These are phyloP conservation scores for Limnephilus marmoratus DNA, from an alignment of 2,888 invertebrate species.

Conservation along the genomic window DNA sequence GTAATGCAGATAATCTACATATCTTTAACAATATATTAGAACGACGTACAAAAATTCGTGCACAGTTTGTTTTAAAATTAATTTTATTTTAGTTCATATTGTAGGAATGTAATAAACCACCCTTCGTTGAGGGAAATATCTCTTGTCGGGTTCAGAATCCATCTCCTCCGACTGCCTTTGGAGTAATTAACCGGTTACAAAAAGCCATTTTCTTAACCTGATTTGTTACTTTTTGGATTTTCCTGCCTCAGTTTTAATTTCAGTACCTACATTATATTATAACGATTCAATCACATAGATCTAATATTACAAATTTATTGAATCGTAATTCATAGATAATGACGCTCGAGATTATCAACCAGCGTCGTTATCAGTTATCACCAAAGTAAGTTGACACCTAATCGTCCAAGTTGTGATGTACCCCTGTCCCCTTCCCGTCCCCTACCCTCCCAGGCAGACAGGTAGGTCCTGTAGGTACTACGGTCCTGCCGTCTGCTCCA, in stretches of 20 bases:
- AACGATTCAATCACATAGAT: neutral
- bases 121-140: too few relatives aligned
- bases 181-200: too few relatives aligned
- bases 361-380: constrained; percentile 3
- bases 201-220: too few relatives aligned
- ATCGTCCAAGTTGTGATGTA: constrained; percentile 25
- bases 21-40: too few relatives aligned
- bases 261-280: neutral
- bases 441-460: neutral
- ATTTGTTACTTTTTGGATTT: too few relatives aligned
- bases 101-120: too few relatives aligned
- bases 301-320: neutral
- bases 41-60: too few relatives aligned
- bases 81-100: too few relatives aligned
- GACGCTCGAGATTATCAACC: neutral
- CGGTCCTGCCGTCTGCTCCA: constrained; percentile 20
- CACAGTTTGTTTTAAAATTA: too few relatives aligned
- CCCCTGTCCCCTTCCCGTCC: neutral
- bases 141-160: too few relatives aligned
- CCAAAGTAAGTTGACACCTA: constrained; percentile 28
- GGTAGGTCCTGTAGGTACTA: neutral
- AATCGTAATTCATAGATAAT: neutral
- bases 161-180: too few relatives aligned
- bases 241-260: neutral
- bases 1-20: too few relatives aligned